A percentile compares a stretch with the other conserved stretches of the same genome.
Evolutionary conservation across 64 coral and sea anemone species (phyloP).

Genomic region (Acropora tenuis): DNA sequence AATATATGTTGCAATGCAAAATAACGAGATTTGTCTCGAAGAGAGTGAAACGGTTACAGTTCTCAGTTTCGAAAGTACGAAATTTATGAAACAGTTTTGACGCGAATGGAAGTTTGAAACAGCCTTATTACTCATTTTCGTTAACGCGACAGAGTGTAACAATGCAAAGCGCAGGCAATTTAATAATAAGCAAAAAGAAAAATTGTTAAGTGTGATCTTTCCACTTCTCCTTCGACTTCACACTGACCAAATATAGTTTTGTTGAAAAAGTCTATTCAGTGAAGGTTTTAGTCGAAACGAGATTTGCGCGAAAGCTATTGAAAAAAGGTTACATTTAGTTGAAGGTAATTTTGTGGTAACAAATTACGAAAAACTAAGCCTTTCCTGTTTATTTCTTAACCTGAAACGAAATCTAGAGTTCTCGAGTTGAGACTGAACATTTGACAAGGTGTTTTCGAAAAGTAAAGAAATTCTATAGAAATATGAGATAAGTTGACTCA

Average conservation of each 20-base stretch:
- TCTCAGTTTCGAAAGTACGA: neutral
- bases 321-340: neutral
- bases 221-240: no score
- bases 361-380: neutral
- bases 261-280: neutral
- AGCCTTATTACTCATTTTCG: neutral
- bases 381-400: neutral
- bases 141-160: neutral
- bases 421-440: neutral
- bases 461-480: neutral
- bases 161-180: neutral
- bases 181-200: neutral
- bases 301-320: no score
- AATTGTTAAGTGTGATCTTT: no score
- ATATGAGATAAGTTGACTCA: neutral
- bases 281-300: neutral
- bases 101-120: neutral
- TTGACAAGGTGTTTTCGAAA: neutral
- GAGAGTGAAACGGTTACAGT: neutral
- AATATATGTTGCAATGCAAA: neutral
- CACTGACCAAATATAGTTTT: no score
- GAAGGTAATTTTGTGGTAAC: neutral
- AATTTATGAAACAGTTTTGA: neutral
- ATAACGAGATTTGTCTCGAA: neutral
- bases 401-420: neutral